A percentile compares a stretch with the other conserved stretches of the same genome.
These are phyloP conservation scores for Ctenopoma kingsleyae DNA, from an alignment of 2,797 vertebrate genomes.

Conservation along the genomic window DNA sequence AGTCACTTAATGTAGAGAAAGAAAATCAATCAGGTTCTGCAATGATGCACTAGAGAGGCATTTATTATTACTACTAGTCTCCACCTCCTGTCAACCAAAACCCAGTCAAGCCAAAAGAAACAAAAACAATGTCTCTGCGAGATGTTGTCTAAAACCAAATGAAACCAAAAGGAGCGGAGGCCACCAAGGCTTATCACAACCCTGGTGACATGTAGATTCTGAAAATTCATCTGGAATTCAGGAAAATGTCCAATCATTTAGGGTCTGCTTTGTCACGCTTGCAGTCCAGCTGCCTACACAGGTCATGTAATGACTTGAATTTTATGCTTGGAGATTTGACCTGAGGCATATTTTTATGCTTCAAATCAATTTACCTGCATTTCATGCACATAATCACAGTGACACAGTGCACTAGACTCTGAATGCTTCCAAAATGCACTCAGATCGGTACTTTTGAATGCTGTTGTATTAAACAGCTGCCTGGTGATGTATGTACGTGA, in stretches of 20 bases:
- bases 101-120: background rate
- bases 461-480: constrained; percentile 10
- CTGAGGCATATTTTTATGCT: background rate
- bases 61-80: background rate
- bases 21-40: background rate
- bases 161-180: background rate
- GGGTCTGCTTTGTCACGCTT: background rate
- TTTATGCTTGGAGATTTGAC: background rate
- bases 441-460: no score
- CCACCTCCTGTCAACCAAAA: background rate
- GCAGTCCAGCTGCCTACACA: background rate
- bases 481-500: constrained; percentile 1
- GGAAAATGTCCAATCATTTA: background rate
- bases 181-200: background rate
- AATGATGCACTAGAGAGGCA: background rate
- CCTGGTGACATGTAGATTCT: background rate
- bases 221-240: background rate
- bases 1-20: background rate
- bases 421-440: no score
- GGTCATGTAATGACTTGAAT: background rate
- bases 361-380: background rate
- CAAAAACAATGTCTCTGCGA: background rate
- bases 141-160: background rate
- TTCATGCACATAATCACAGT: background rate
- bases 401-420: no score